Percentiles rank a stretch among this genome's conserved stretches.
These are phyloP conservation scores for Melangyna quadrimaculata DNA, from an alignment of 2,888 invertebrate genomes.

Conservation along the genomic window DNA sequence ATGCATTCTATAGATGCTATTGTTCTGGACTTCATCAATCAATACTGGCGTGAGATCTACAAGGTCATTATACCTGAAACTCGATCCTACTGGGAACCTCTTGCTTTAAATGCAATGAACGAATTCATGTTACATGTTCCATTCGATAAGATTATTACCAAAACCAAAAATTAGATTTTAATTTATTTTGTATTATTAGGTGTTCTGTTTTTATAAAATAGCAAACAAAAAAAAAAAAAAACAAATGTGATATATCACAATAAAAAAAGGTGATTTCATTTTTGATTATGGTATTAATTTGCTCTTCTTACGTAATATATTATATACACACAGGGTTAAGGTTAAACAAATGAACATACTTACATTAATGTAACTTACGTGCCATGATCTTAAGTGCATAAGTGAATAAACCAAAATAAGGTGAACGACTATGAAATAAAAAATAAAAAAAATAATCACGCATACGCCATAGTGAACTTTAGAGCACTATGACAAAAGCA, in stretches of 20 bases:
- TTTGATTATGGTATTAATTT: not conserved
- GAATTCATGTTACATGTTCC: conserved; percentile 78
- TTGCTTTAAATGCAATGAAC: conserved; percentile 76
- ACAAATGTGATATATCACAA: not conserved
- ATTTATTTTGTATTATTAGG: conserved; percentile 12
- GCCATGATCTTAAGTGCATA: not conserved
- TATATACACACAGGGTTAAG: not conserved
- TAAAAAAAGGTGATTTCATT: not conserved
- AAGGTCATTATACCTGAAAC: conserved; percentile 82
- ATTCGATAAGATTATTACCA: conserved; percentile 77
- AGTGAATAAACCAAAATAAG: conserved; percentile 31
- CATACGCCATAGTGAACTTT: conserved; percentile 45
- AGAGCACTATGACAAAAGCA: not conserved
- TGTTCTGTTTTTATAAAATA: conserved; percentile 22
- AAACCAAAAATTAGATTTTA: conserved; percentile 72
- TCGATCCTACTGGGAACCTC: conserved; percentile 78
- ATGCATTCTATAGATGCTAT: conserved; percentile 75
- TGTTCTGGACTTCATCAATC: conserved; percentile 82
- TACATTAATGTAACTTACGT: not conserved
- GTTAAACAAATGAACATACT: not conserved
- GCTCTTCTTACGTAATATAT: not conserved
- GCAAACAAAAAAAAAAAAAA: not conserved
- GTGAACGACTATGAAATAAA: not conserved
- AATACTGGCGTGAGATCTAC: conserved; percentile 83
- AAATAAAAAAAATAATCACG: not conserved